Percentiles rank a stretch among this genome's conserved stretches.
Evolutionary conservation across 2,888 invertebrate genomes (phyloP).

Genomic region (Sarcophaga variegata): DNA sequence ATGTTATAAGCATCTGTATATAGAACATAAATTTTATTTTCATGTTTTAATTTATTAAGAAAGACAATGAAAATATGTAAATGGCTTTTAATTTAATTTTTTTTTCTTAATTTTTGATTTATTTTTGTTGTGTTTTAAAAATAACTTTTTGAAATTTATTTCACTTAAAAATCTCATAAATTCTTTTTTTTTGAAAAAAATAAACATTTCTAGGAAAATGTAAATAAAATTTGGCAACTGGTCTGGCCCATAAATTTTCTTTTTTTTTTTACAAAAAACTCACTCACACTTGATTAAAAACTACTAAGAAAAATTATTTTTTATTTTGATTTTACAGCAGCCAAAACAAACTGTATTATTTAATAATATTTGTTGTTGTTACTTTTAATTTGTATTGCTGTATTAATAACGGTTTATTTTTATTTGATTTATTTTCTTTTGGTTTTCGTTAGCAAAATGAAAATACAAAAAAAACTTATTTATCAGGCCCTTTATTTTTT

Average conservation of each 20-base stretch:
- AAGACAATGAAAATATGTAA: constrained; percentile 54
- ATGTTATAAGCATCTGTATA: background rate
- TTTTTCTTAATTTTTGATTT: background rate
- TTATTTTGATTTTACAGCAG: background rate
- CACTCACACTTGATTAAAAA: background rate
- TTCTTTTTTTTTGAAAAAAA: constrained; percentile 8
- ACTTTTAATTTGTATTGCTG: background rate
- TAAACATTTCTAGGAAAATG: background rate
- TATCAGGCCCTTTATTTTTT: too few species aligned
- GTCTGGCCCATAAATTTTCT: background rate
- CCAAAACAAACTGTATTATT: background rate
- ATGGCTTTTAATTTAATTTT: constrained; percentile 13
- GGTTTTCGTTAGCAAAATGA: background rate
- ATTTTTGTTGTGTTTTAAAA: background rate
- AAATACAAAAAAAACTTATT: too few species aligned
- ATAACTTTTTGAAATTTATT: constrained; percentile 40
- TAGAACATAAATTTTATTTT: background rate
- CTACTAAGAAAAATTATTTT: background rate
- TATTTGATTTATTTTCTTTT: background rate
- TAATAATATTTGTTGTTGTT: background rate
- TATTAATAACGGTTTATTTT: background rate
- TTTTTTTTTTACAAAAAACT: background rate
- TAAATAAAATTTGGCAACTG: background rate
- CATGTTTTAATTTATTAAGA: background rate
- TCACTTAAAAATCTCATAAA: constrained; percentile 53